These are phyloP conservation scores for Drosophila ohnishii DNA, from an alignment of 1,140 invertebrate species.

Conservation along the genomic window DNA sequence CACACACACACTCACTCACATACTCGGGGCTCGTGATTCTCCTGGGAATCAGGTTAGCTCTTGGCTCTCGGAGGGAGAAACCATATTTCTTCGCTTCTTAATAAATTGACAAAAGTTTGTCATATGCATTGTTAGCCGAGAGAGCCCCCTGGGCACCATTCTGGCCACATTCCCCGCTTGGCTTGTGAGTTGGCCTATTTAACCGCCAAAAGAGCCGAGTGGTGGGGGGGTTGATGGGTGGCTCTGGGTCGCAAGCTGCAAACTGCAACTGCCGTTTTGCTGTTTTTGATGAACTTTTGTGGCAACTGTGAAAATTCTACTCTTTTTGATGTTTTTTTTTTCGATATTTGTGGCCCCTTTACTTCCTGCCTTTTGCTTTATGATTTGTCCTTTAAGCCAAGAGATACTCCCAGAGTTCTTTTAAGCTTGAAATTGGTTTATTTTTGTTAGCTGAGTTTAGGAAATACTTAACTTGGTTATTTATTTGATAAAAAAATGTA, in stretches of 20 bases:
- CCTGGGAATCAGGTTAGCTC: constrained; percentile 78
- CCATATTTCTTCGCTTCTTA: constrained; percentile 65
- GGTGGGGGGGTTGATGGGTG: constrained; percentile 40
- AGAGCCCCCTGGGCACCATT: constrained; percentile 59
- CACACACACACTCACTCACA: background rate
- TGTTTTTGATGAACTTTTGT: constrained; percentile 71
- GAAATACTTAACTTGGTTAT: background rate
- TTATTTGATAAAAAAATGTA: background rate
- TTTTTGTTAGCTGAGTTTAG: background rate
- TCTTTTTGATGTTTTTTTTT: constrained; percentile 6
- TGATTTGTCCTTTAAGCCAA: constrained; percentile 6
- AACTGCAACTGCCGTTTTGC: constrained; percentile 46
- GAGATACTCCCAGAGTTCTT: background rate
- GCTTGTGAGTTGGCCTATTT: constrained; percentile 50
- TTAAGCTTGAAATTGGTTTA: background rate
- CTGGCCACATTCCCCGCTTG: constrained; percentile 13
- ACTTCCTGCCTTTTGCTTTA: background rate
- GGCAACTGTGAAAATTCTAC: constrained; percentile 36
- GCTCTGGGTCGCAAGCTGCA: constrained; percentile 15
- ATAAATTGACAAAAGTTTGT: constrained; percentile 82
- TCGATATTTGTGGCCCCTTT: background rate
- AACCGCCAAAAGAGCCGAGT: constrained; percentile 32
- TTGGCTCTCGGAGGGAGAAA: constrained; percentile 25
- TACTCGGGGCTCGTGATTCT: constrained; percentile 16
- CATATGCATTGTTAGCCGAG: constrained; percentile 78